phyloP scores from a whole-genome alignment of 2,113 vertebrate genomes.

The Dasypus novemcinctus region DNA sequence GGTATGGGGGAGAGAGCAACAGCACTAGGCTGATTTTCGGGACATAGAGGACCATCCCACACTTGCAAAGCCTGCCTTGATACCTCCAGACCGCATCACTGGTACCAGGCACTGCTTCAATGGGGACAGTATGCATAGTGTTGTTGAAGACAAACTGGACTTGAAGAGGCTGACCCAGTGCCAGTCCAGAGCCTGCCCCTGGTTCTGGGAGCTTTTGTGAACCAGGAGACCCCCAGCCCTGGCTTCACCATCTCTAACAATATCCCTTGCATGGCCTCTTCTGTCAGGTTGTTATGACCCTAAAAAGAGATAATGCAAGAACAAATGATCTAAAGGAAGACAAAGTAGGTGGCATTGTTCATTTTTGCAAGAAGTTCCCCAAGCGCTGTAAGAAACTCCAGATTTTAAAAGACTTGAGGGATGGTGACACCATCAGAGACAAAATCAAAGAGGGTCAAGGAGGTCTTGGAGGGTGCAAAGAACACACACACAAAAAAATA shows the following conservation, averaged over 20 bases:
- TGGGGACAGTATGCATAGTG: background rate
- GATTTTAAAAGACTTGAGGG: background rate
- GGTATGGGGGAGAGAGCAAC: too few species aligned
- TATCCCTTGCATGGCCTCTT: background rate
- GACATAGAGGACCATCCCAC: background rate
- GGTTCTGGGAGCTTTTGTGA: background rate
- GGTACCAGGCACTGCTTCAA: background rate
- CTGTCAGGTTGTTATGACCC: background rate
- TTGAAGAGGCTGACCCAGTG: background rate
- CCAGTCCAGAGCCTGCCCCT: background rate
- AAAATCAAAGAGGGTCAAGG: background rate
- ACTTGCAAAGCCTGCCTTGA: background rate
- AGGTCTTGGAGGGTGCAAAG: background rate
- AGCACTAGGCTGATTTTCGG: background rate
- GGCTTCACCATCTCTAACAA: background rate
- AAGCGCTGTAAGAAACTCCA: background rate
- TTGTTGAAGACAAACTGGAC: background rate
- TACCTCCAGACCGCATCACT: background rate
- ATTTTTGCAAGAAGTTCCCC: background rate
- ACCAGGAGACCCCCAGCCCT: background rate
- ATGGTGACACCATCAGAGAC: background rate
- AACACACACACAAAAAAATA: background rate
- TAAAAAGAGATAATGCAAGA: background rate
- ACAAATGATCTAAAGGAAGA: background rate
- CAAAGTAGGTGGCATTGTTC: background rate